Conservation (phyloP, 2,113 vertebrate species). For the Entosphenus tridentatus region DNA sequence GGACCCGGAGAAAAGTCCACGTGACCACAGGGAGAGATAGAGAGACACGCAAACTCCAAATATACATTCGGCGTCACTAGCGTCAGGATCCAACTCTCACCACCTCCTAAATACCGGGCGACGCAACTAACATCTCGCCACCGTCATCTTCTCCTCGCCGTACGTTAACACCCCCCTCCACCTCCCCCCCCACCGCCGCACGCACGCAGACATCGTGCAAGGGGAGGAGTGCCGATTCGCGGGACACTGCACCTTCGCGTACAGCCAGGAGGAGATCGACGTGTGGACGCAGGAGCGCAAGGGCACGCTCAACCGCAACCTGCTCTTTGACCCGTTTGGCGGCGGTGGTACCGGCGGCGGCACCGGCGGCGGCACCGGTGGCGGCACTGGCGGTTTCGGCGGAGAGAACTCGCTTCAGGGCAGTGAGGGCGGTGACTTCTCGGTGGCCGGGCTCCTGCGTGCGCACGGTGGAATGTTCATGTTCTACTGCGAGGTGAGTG, state of each 20-base stretch:
- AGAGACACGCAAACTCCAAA: no score
- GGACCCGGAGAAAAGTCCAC: no score
- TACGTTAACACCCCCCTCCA: no score
- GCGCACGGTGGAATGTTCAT: slow-evolving; percentile 61
- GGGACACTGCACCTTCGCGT: slow-evolving; percentile 80
- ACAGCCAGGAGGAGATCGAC: slow-evolving; percentile 85
- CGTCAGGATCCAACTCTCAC: no score
- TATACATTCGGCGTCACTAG: no score
- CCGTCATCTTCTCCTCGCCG: no score
- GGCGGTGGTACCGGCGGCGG: slow-evolving; percentile 33
- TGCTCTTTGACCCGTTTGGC: slow-evolving; percentile 41
- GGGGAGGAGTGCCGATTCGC: slow-evolving; percentile 60
- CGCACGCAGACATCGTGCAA: slow-evolving; percentile 39
- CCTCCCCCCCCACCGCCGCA: no score
- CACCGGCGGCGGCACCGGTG: slow-evolving; percentile 9
- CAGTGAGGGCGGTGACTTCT: slow-evolving; percentile 10
- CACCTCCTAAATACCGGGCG: no score
- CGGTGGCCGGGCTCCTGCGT: slow-evolving; percentile 43
- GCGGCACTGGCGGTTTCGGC: no score
- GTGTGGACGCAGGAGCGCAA: slow-evolving; percentile 80
- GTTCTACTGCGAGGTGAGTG: slow-evolving; percentile 66
- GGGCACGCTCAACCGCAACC: slow-evolving; percentile 45
- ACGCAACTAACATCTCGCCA: no score
- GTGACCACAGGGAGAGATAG: no score
- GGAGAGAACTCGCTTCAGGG: neutral